Evolutionary conservation across 1,140 invertebrate species (phyloP), one percentile per base, ranked within the genome.

Genomic region (Neocloeon triangulifer): DNA sequence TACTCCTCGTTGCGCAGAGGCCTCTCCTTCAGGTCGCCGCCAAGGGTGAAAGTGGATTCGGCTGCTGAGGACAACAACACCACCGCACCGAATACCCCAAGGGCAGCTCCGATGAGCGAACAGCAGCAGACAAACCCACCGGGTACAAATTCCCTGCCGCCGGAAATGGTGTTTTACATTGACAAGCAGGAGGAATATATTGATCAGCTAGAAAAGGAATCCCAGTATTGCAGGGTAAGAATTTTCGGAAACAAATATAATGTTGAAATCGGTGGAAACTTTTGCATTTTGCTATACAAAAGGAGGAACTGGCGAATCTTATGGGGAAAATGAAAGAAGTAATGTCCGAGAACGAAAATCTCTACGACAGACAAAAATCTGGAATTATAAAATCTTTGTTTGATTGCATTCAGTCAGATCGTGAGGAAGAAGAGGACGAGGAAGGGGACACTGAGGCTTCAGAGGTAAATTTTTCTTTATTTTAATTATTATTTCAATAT

Each of bases 181-280:
- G 69, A 79, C 48, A 66, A 73, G 32, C 78, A 82, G 44, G 75
- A 79, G 46, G 74, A 79, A 34, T 81, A 82, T 38, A 81, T 82
- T 18, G 69, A 78, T 31, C 75, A 82, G 43, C 41, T 82, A 13
- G 77, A 82, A 49, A 66, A 69, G 39, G 76, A 82, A 50, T 77
- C 73, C 25, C 69, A 69, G 39, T 78, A 74, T 46, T 79, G 74
- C 45, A 61, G 70, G 46, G 65, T 67, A 52, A 47, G 49, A 22
- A n/a, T n/a, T 30, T 30, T 30, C 10, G 20, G 20, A 19, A 30
- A 16, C 7, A 19, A 13, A 29, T 9, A 29, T 29, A 8, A 7
- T 13, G 7, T 12, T 9, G 13, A 13, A n/a, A 13, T 28, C 6
- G 27, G n/a, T n/a, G n/a, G n/a, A n/a, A n/a, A 13, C 8, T 28